phyloP scores from a whole-genome alignment of 2,797 vertebrate species.

The Hirundo rustica region DNA sequence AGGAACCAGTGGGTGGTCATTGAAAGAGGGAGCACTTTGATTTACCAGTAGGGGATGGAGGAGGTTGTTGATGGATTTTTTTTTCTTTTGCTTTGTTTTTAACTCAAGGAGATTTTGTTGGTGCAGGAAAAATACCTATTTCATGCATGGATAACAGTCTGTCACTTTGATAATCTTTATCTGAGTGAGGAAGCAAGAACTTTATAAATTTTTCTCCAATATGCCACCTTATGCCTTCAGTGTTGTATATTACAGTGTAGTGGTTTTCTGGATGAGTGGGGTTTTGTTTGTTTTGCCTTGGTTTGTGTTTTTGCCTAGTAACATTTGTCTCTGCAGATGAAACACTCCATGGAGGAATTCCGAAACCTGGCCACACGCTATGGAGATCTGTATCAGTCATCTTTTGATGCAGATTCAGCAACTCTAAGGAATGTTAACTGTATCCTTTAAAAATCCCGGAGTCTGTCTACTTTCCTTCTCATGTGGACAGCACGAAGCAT shows the following conservation, averaged over 20 bases:
- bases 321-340: constrained; percentile 83
- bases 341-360: constrained; percentile 96
- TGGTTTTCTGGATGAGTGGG: not conserved
- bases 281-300: not conserved
- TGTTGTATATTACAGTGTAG: not conserved
- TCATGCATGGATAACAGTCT: not conserved
- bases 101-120: not conserved
- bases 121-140: not conserved
- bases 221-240: not conserved
- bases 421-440: constrained; percentile 94
- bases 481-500: not conserved
- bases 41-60: not conserved
- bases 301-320: not conserved
- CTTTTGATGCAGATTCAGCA: constrained; percentile 93
- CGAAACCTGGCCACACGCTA: constrained; percentile 88
- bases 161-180: not conserved
- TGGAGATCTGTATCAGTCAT: constrained; percentile 92
- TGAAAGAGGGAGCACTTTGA: not conserved
- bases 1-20: not conserved
- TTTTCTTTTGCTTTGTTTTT: not conserved
- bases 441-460: constrained; percentile 80
- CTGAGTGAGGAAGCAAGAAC: not conserved
- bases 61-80: not conserved
- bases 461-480: not conserved
- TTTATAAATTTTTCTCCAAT: not conserved